Evolutionary conservation across 2,113 vertebrate genomes (phyloP).

Genomic region (Ardeotis arabs): DNA sequence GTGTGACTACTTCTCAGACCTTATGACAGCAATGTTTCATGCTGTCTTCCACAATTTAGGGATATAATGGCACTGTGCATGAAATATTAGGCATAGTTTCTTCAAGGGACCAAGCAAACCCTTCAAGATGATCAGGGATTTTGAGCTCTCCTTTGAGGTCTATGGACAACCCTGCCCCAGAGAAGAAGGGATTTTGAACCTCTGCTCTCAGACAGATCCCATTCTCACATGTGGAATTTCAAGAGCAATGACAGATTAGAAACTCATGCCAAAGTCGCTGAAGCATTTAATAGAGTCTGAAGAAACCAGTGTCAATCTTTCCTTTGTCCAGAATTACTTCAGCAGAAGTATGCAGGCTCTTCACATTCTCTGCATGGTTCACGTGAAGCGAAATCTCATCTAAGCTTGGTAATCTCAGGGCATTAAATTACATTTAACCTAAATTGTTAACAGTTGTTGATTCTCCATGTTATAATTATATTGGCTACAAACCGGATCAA

Average conservation of each 20-base stretch:
- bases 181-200: constrained; percentile 18
- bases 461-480: constrained; percentile 30
- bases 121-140: background rate
- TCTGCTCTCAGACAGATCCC: background rate
- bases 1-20: background rate
- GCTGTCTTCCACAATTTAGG: rapidly evolving
- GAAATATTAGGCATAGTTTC: background rate
- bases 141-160: background rate
- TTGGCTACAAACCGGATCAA: constrained; percentile 26
- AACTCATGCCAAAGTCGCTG: constrained; percentile 10
- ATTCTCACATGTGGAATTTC: background rate
- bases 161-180: background rate
- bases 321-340: constrained; percentile 46
- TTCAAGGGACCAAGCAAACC: background rate
- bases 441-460: constrained; percentile 42
- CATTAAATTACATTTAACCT: constrained; percentile 29
- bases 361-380: constrained; percentile 4
- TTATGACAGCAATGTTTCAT: background rate
- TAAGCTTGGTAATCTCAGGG: background rate
- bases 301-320: constrained; percentile 42
- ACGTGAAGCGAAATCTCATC: constrained; percentile 22
- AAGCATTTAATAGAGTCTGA: constrained; percentile 41
- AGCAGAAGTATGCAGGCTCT: constrained; percentile 28
- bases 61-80: background rate
- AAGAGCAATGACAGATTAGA: constrained; percentile 33